phyloP scores from a whole-genome alignment of 1,140 invertebrate genomes.

The Aphelenchoides fujianensis region DNA sequence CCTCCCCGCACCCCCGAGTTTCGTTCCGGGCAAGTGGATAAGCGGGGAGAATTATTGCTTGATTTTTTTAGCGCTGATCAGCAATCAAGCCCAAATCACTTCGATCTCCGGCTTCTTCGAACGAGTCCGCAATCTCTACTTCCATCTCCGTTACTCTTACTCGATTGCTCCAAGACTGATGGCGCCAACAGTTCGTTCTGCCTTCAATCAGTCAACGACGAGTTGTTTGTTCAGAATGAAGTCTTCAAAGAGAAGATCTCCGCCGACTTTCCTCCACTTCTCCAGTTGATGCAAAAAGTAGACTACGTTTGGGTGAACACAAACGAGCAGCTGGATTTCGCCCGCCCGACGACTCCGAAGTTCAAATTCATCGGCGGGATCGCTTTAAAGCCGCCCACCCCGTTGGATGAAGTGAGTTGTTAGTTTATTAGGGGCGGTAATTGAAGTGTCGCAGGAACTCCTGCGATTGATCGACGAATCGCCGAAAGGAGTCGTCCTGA shows the following conservation, averaged over 20 bases:
- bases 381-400: background rate
- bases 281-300: background rate
- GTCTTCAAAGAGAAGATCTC: background rate
- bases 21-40: background rate
- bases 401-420: background rate
- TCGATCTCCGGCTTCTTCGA: background rate
- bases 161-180: background rate
- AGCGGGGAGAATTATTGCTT: too few species aligned
- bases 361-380: slow-evolving; percentile 8
- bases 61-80: slow-evolving; percentile 1
- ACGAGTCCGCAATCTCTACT: slow-evolving; percentile 3
- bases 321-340: background rate
- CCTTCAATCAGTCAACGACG: background rate
- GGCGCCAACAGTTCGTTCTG: background rate
- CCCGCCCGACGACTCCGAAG: background rate
- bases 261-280: background rate
- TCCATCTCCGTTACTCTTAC: background rate
- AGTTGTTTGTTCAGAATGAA: background rate
- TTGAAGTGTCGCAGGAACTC: too few species aligned
- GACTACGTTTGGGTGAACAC: background rate
- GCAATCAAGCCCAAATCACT: background rate
- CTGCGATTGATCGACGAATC: background rate
- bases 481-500: slow-evolving; percentile 21
- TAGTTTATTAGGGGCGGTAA: too few species aligned
- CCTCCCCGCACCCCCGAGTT: background rate